phyloP scores from a whole-genome alignment of 2,113 vertebrate genomes.

The Paralichthys olivaceus region DNA sequence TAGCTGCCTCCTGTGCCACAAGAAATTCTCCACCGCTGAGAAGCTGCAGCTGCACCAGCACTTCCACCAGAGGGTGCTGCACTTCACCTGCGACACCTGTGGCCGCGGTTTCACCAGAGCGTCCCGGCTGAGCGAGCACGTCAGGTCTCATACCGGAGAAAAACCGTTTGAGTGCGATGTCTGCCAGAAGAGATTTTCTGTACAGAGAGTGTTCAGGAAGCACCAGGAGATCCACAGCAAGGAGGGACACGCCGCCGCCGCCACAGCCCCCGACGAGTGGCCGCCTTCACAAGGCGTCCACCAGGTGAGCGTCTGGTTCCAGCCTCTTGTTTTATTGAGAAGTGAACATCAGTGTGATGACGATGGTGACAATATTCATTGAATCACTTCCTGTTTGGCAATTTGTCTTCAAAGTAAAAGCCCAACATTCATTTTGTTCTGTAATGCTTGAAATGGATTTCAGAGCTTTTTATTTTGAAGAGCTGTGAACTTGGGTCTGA shows the following conservation, averaged over 20 bases:
- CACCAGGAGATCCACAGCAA: constrained; percentile 54
- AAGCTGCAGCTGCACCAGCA: constrained; percentile 45
- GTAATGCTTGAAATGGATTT: too few species aligned
- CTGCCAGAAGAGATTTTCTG: constrained; percentile 36
- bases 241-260: accelerated
- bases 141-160: constrained; percentile 52
- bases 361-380: too few species aligned
- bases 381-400: too few species aligned
- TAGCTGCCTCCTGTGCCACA: constrained; percentile 33
- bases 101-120: constrained; percentile 28
- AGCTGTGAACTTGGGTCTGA: too few species aligned
- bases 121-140: constrained; percentile 47
- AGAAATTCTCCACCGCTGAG: constrained; percentile 12
- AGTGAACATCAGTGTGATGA: too few species aligned
- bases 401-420: too few species aligned
- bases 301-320: too few species aligned
- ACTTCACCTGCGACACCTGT: constrained; percentile 43
- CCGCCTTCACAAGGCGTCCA: too few species aligned
- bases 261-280: background rate
- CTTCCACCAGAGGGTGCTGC: constrained; percentile 36
- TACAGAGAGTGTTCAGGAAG: constrained; percentile 28
- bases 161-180: constrained; percentile 45
- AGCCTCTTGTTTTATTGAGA: too few species aligned
- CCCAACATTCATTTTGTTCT: too few species aligned
- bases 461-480: too few species aligned